A percentile compares a stretch with the other conserved stretches of the same genome.
These are phyloP conservation scores for Diabrotica virgifera DNA, from an alignment of 1,140 invertebrate species.

Conservation along the genomic window DNA sequence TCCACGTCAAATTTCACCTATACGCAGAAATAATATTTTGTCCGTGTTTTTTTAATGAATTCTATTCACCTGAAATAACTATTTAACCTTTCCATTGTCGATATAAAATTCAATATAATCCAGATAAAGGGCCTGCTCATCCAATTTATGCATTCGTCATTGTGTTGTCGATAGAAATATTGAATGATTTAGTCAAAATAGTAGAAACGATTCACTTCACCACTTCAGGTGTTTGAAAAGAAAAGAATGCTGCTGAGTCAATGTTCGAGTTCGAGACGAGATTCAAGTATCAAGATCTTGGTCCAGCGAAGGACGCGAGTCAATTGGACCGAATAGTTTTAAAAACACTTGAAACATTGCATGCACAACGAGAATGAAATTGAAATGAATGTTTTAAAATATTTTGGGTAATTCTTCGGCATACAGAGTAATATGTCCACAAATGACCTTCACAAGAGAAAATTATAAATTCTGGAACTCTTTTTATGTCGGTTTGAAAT, in stretches of 20 bases:
- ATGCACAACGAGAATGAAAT: no score
- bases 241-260: constrained; percentile 15
- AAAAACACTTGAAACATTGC: no score
- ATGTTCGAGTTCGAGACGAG: constrained; percentile 4
- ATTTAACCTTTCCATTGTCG: neutral
- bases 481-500: no score
- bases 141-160: neutral
- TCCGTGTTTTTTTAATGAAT: neutral
- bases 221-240: constrained; percentile 21
- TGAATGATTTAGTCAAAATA: constrained; percentile 3
- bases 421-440: no score
- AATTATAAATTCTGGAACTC: no score
- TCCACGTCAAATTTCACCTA: no score
- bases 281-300: constrained; percentile 3
- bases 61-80: neutral
- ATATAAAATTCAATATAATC: neutral
- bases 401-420: no score
- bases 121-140: neutral
- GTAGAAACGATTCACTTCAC: constrained; percentile 17
- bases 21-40: no score
- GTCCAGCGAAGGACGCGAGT: constrained; percentile 4
- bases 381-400: no score
- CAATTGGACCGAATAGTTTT: constrained; percentile 1
- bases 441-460: no score
- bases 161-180: constrained; percentile 2